A percentile compares a stretch with the other conserved stretches of the same genome.
Evolutionary conservation across 2,113 vertebrate species (phyloP).

Genomic region (Sorex araneus): DNA sequence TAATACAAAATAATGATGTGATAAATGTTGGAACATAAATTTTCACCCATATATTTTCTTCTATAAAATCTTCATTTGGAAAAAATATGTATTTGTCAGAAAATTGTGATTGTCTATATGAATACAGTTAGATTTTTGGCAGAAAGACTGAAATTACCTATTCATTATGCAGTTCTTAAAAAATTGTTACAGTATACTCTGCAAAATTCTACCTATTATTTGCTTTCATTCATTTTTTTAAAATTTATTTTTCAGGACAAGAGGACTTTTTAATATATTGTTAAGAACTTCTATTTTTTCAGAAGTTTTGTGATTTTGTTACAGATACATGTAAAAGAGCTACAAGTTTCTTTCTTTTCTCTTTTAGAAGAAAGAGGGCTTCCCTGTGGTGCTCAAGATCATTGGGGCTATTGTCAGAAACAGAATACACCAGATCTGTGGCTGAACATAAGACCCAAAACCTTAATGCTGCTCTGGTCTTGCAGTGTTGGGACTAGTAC

Average conservation of each 20-base stretch:
- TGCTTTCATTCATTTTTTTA: too few relatives aligned
- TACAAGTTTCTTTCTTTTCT: too few relatives aligned
- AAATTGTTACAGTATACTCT: not conserved
- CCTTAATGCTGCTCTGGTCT: too few relatives aligned
- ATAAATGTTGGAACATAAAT: conserved; percentile 32
- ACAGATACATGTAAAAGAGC: not conserved
- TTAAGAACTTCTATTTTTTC: conserved; percentile 1
- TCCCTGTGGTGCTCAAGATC: too few relatives aligned
- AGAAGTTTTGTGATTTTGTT: conserved; percentile 14
- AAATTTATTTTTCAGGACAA: too few relatives aligned
- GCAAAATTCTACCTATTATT: conserved; percentile 5
- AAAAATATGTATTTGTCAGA: not conserved
- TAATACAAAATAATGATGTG: not conserved
- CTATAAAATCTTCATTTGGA: not conserved
- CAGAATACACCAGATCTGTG: too few relatives aligned
- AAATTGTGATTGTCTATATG: conserved; percentile 13
- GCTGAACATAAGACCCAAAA: too few relatives aligned
- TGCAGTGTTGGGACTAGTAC: too few relatives aligned
- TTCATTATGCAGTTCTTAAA: not conserved
- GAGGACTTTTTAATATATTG: conserved; percentile 26
- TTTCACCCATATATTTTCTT: not conserved
- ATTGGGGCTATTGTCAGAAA: too few relatives aligned
- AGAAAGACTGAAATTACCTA: not conserved
- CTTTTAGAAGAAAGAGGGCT: too few relatives aligned
- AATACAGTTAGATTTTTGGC: conserved; percentile 18